phyloP scores from a whole-genome alignment of 2,888 invertebrate species.

The Nipponacmea schrenckii region DNA sequence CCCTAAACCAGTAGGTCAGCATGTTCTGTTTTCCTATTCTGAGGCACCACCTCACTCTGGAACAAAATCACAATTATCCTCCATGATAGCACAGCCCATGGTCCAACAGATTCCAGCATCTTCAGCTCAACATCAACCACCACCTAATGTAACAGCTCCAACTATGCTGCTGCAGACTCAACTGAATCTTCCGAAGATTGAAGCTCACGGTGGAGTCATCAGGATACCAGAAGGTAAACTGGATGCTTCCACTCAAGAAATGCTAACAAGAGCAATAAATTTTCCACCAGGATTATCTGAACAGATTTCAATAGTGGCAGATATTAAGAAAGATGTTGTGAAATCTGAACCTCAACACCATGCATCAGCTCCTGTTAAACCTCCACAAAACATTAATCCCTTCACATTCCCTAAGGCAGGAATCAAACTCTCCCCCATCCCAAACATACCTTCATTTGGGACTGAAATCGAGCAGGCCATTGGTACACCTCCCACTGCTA shows the following conservation, averaged over 20 bases:
- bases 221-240: background rate
- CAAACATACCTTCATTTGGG: background rate
- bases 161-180: background rate
- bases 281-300: background rate
- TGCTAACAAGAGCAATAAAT: background rate
- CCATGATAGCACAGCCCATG: background rate
- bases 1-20: background rate
- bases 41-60: background rate
- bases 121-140: background rate
- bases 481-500: background rate
- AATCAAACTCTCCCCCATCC: slow-evolving; percentile 7
- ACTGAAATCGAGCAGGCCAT: background rate
- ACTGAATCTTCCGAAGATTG: background rate
- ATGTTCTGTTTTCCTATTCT: background rate
- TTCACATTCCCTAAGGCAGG: slow-evolving; percentile 14
- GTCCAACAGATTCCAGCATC: background rate
- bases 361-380: background rate
- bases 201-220: background rate
- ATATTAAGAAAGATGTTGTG: background rate
- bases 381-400: slow-evolving; percentile 17
- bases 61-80: background rate
- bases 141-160: background rate
- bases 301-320: background rate
- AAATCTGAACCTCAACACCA: background rate
- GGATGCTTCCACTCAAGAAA: background rate